Evolutionary conservation across 2,888 invertebrate genomes (phyloP), one percentile per base, ranked within the genome.

Genomic region (Isoperla grammatica): DNA sequence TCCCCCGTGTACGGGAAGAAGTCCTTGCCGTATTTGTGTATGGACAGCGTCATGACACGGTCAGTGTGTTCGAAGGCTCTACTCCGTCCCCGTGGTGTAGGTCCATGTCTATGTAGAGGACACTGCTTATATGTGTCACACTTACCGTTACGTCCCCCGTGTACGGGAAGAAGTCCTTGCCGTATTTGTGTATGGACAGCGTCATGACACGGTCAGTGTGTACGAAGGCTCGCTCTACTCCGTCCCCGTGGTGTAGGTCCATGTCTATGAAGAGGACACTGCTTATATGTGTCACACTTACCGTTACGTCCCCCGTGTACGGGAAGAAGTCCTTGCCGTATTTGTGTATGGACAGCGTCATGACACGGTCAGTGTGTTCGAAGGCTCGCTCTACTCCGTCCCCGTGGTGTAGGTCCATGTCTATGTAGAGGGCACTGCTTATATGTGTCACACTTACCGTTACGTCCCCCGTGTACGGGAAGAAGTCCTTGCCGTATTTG

Each of bases 11-110:
- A 98, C 17, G 99, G 99, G 75, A 99, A 99, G 75, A 98, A 99
- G 76, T 99, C 96, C 29, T 4, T 4, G 56, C 99, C 99, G 74
- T 99, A 99, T 72, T 99, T 99, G 74, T 99, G 99, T 75, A 99
- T 99, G 11, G 95, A 95, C 0, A 96, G 95, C 0, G 99, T 99
- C 99, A 99, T 99, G 0, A 99, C 99, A 67, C 99, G 82, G 75
- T 99, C 99, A 0, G 99, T 99, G 1, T 96, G 96, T 72, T 98
- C 99, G 77, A 98, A 98, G 0, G 98, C 75, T 99, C 97, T 0
- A 99, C 99, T 19, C 99, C 99, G 75, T 99, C 99, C 0, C 99
- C 99, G 71, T 99, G 99, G 76, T 99, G 99, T 37, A 99, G 98
- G 76, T 99, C 99, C 70, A 99, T 99, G 72, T 99, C 99, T 66